Conservation (phyloP, 2,113 vertebrate species). For the Cichladusa arquata region DNA sequence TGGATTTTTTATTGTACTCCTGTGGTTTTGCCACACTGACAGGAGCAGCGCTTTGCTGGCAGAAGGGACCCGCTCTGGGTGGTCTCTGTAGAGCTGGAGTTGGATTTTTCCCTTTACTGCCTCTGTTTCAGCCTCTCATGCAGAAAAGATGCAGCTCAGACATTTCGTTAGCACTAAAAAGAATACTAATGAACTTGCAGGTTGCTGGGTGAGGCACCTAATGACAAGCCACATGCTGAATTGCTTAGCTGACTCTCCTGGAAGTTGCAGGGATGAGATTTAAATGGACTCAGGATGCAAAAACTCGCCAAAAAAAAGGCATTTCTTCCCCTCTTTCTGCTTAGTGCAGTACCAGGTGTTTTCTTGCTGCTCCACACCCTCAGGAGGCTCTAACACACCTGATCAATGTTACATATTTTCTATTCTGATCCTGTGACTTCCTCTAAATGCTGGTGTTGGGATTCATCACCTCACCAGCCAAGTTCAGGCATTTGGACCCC, state of each 20-base stretch:
- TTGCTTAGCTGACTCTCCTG: background rate
- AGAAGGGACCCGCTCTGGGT: slow-evolving; percentile 10
- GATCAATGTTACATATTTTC: background rate
- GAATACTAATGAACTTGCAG: slow-evolving; percentile 53
- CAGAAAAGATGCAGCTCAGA: slow-evolving; percentile 48
- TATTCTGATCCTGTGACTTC: background rate
- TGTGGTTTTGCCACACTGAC: background rate
- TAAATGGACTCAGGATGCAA: background rate
- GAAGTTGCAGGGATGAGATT: background rate
- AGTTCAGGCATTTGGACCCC: background rate
- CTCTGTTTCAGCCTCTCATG: slow-evolving; percentile 16
- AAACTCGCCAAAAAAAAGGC: background rate
- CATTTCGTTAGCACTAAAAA: background rate
- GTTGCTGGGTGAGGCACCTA: slow-evolving; percentile 39
- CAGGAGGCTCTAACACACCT: background rate
- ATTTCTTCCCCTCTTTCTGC: background rate
- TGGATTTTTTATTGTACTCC: background rate
- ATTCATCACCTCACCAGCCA: background rate
- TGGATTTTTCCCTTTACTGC: slow-evolving; percentile 22
- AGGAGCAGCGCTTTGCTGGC: background rate
- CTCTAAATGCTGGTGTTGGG: background rate
- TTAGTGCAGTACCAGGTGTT: background rate
- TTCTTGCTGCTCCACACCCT: background rate
- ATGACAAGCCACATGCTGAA: slow-evolving; percentile 14
- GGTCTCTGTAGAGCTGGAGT: background rate